Base-by-base conservation (phyloP, 2,797 vertebrate genomes). In the Dermochelys coriacea region DNA sequence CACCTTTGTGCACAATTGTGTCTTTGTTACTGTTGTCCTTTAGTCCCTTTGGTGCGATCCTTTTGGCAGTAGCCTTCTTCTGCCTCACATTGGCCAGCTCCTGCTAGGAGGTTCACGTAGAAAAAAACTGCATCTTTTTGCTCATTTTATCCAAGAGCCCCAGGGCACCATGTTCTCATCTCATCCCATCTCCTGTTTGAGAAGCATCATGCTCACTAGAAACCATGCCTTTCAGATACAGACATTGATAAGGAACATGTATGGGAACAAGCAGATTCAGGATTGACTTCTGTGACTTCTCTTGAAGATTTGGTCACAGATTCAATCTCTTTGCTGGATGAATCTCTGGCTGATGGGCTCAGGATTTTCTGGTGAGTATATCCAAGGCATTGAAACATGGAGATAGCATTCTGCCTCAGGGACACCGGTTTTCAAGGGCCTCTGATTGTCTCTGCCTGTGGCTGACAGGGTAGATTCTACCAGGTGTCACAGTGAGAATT, bases 151-250 rank as follows among this genome's bases (percentile, higher is more conserved):
- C 6, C 16, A 89, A 23, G 25, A 81, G 6, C 31, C 4, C 55
- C 83, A 79, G 0, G n/a, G 25, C 64, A 10, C 80, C 2, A 37
- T 93, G n/a, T 80, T 88, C 49, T 31, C 29, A 34, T 61, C 57
- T 31, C 57, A 59, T 59, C 68, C n/a, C 34, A 12, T 64, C 15
- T 18, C 25, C 84, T 86, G 29, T 92, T 91, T 92, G 80, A 79
- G 51, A 61, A 90, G 4, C 0, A 0, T 89, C 90, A 1, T 4
- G 18, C 0, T 5, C 31, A 1, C 81, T 34, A 59, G 23, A 82
- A 90, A 88, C 61, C 29, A 5, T 55, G 55, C 45, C 45, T 96
- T 89, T 87, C 37, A 93, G 45, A 61, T 90, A 47, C 2, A 52
- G 52, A 88, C 86, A 34, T 41, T 81, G 51, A 21, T 90, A 80